A percentile compares a stretch with the other conserved stretches of the same genome.
phyloP scores from a whole-genome alignment of 2,113 vertebrate genomes.

The Agapornis roseicollis region DNA sequence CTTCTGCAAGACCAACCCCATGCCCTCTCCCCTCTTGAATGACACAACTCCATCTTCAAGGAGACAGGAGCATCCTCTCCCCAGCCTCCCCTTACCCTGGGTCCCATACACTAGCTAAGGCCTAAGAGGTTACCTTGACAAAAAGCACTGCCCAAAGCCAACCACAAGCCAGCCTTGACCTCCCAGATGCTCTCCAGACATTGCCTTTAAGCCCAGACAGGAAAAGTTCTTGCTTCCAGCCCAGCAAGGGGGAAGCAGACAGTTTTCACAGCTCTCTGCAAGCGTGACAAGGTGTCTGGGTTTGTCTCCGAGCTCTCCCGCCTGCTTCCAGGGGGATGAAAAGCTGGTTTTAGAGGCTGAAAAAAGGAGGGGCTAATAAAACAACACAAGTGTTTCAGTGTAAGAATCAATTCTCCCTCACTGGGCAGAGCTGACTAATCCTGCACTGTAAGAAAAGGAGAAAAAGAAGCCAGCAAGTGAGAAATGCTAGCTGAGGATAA shows the following conservation, averaged over 20 bases:
- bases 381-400: background rate
- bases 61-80: background rate
- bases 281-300: background rate
- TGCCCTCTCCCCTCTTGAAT: background rate
- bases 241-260: background rate
- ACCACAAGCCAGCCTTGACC: background rate
- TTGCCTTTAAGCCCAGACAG: background rate
- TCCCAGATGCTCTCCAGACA: background rate
- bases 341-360: background rate
- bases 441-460: background rate
- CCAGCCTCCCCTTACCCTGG: background rate
- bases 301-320: background rate
- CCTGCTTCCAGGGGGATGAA: background rate
- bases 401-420: background rate
- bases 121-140: background rate
- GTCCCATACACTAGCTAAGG: fast-evolving
- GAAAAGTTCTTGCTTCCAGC: background rate
- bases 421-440: slow-evolving; percentile 1
- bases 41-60: background rate
- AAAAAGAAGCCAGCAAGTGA: background rate
- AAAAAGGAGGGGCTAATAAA: background rate
- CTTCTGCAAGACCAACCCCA: background rate
- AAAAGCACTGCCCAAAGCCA: background rate
- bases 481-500: background rate
- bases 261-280: background rate